Percentiles rank a stretch among this genome's conserved stretches.
Evolutionary conservation across 2,797 vertebrate species (phyloP).

Genomic region (Chelmon rostratus): DNA sequence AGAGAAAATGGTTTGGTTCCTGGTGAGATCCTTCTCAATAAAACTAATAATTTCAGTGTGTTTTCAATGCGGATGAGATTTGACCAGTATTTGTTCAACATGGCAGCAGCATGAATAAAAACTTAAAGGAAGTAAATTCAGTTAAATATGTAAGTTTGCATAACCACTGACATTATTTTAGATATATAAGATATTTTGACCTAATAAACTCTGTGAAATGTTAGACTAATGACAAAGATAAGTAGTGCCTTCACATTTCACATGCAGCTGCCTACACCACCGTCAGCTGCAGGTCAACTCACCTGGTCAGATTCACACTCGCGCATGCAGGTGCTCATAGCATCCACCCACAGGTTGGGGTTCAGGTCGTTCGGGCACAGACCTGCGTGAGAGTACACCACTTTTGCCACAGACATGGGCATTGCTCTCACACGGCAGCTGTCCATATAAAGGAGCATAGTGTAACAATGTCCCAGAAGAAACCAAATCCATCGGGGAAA

Average conservation of each 20-base stretch:
- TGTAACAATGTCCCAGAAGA: slow-evolving; percentile 82
- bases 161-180: background rate
- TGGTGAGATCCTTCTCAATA: background rate
- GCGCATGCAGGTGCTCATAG: slow-evolving; percentile 97
- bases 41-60: background rate
- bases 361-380: slow-evolving; percentile 99
- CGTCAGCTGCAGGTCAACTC: slow-evolving; percentile 68
- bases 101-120: background rate
- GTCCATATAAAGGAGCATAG: slow-evolving; percentile 80
- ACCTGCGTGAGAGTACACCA: slow-evolving; percentile 96
- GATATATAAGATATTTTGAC: no score
- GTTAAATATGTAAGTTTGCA: background rate
- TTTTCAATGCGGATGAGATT: background rate
- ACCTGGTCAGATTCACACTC: slow-evolving; percentile 97
- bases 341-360: slow-evolving; percentile 99
- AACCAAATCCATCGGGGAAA: slow-evolving; percentile 91
- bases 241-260: no score
- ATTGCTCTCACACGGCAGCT: slow-evolving; percentile 81
- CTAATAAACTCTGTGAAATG: no score
- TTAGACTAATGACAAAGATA: no score
- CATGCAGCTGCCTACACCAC: background rate
- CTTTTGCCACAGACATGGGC: slow-evolving; percentile 85
- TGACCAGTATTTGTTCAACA: background rate
- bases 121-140: background rate
- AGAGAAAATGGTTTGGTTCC: background rate